phyloP scores from a whole-genome alignment of 2,113 vertebrate species.

The Microcebus tavaratra region DNA sequence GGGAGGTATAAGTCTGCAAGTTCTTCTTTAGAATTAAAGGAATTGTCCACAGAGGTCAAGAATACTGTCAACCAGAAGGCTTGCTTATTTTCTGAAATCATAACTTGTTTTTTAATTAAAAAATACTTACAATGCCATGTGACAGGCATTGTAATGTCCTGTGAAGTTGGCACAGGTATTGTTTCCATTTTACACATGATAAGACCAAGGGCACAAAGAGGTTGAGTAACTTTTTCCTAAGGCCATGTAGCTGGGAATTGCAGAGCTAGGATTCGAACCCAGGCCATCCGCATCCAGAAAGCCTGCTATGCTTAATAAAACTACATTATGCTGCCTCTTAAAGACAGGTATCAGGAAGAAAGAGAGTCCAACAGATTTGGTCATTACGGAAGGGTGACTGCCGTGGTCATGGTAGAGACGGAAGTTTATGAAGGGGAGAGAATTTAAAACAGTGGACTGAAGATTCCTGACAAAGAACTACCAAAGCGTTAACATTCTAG shows the following conservation, averaged over 20 bases:
- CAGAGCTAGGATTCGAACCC: neutral
- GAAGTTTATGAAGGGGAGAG: neutral
- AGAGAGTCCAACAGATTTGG: neutral
- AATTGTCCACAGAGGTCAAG: neutral
- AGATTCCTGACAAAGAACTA: conserved; percentile 19
- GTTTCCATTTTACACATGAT: neutral
- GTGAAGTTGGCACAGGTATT: neutral
- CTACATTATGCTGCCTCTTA: neutral
- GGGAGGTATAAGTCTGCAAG: neutral
- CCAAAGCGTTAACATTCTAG: neutral
- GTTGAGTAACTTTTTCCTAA: neutral
- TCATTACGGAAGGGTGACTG: neutral
- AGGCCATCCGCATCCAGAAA: neutral
- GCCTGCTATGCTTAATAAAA: neutral
- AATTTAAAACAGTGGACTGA: neutral
- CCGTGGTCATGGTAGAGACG: neutral
- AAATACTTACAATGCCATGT: neutral
- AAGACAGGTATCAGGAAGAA: neutral
- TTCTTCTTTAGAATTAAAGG: neutral
- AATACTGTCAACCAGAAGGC: neutral
- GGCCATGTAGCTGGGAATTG: neutral
- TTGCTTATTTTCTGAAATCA: neutral
- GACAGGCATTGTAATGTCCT: neutral
- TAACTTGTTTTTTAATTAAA: neutral
- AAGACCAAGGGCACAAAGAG: neutral